A percentile compares a stretch with the other conserved stretches of the same genome.
phyloP scores from a whole-genome alignment of 2,888 invertebrate species.

The Rhogogaster chlorosoma region DNA sequence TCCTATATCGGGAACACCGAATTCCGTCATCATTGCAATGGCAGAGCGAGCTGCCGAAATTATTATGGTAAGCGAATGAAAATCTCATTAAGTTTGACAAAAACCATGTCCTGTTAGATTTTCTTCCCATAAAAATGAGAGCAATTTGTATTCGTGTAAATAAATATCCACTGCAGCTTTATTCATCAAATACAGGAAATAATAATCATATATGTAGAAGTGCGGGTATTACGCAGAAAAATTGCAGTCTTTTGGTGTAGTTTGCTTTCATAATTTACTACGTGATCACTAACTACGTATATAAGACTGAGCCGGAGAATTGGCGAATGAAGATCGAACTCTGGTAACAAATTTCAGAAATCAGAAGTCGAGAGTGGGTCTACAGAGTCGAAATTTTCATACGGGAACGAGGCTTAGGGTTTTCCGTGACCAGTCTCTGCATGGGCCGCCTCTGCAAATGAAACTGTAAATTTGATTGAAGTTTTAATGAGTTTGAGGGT shows the following conservation, averaged over 20 bases:
- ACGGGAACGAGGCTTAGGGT: background rate
- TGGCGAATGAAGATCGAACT: background rate
- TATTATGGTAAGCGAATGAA: constrained; percentile 73
- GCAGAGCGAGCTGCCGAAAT: constrained; percentile 84
- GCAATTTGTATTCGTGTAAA: background rate
- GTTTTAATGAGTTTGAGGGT: background rate
- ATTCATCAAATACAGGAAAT: background rate
- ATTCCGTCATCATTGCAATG: constrained; percentile 84
- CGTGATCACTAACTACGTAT: background rate
- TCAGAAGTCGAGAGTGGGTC: background rate
- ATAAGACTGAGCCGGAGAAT: background rate
- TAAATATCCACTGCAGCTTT: background rate
- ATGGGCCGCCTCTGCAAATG: background rate
- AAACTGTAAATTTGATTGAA: background rate
- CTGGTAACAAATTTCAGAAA: background rate
- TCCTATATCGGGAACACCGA: constrained; percentile 88
- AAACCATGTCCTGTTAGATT: background rate
- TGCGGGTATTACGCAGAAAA: no score
- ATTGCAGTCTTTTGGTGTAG: background rate
- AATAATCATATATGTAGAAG: background rate
- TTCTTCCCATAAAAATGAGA: background rate
- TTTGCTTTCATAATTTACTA: background rate
- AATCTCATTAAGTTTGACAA: background rate
- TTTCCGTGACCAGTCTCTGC: background rate
- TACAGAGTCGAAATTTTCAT: background rate